Conservation (phyloP, 2,888 invertebrate species). For the Ctenicera cuprea region DNA sequence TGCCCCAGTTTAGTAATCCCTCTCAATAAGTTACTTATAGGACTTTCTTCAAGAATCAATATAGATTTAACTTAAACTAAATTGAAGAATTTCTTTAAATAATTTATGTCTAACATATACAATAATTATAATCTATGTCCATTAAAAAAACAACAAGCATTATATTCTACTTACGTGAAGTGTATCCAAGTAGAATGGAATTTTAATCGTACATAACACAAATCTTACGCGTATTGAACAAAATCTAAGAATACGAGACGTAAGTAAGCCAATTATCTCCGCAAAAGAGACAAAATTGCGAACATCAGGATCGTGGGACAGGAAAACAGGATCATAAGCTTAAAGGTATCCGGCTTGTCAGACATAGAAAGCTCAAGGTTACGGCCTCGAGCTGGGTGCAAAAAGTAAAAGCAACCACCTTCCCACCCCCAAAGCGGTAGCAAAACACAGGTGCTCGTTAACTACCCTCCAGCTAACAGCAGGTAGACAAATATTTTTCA, state of each 20-base stretch:
- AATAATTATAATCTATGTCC: too few species aligned
- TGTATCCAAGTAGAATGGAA: constrained; percentile 1
- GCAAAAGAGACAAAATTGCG: constrained; percentile 43
- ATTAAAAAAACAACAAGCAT: too few species aligned
- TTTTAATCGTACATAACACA: constrained; percentile 33
- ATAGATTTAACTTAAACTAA: too few species aligned
- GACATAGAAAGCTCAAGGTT: constrained; percentile 44
- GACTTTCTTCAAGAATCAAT: too few species aligned
- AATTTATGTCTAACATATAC: too few species aligned
- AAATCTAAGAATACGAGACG: constrained; percentile 25
- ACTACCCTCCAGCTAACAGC: constrained; percentile 37
- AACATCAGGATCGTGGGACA: constrained; percentile 53
- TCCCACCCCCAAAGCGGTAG: constrained; percentile 45
- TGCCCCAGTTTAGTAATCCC: too few species aligned
- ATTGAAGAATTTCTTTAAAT: too few species aligned
- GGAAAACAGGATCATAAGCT: constrained; percentile 55
- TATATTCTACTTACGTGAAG: too few species aligned
- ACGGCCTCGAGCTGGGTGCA: constrained; percentile 36
- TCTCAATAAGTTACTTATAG: too few species aligned
- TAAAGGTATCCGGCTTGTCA: constrained; percentile 52
- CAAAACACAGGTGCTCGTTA: constrained; percentile 55
- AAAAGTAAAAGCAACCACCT: constrained; percentile 48
- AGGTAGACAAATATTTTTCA: constrained; percentile 50
- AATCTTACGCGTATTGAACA: constrained; percentile 4
- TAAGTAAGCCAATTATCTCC: constrained; percentile 45